Conservation (phyloP, 2,888 invertebrate genomes). For the Papilio protenor region DNA sequence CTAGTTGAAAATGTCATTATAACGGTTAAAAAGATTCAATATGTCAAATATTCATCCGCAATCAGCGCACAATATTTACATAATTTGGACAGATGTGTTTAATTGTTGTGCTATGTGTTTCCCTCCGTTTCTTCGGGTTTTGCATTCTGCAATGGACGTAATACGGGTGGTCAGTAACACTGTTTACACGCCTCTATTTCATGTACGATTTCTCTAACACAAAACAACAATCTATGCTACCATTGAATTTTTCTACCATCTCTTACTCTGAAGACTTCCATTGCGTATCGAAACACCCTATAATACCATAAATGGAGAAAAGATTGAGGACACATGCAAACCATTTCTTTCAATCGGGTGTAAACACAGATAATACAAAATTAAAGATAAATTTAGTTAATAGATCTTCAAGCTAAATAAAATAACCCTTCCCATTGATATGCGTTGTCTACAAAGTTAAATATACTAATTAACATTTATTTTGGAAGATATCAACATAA, state of each 20-base stretch:
- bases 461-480: conserved; percentile 81
- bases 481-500: conserved; percentile 78
- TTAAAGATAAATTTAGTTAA: conserved; percentile 48
- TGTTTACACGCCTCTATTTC: conserved; percentile 45
- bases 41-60: conserved; percentile 45
- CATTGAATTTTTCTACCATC: conserved; percentile 46
- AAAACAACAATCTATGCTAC: conserved; percentile 78
- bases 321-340: conserved; percentile 69
- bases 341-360: conserved; percentile 49
- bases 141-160: conserved; percentile 82
- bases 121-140: conserved; percentile 76
- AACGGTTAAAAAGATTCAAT: conserved; percentile 24
- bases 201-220: conserved; percentile 61
- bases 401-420: conserved; percentile 56
- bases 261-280: conserved; percentile 31
- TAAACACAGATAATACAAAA: conserved; percentile 47
- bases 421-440: conserved; percentile 62
- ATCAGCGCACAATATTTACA: conserved; percentile 56
- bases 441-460: conserved; percentile 65
- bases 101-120: conserved; percentile 75
- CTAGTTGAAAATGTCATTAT: conserved; percentile 38
- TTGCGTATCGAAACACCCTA: conserved; percentile 23
- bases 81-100: conserved; percentile 67
- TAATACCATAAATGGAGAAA: conserved; percentile 46
- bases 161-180: conserved; percentile 69